Base-by-base conservation (phyloP, 2,113 vertebrate genomes). In the Orthonyx spaldingii region DNA sequence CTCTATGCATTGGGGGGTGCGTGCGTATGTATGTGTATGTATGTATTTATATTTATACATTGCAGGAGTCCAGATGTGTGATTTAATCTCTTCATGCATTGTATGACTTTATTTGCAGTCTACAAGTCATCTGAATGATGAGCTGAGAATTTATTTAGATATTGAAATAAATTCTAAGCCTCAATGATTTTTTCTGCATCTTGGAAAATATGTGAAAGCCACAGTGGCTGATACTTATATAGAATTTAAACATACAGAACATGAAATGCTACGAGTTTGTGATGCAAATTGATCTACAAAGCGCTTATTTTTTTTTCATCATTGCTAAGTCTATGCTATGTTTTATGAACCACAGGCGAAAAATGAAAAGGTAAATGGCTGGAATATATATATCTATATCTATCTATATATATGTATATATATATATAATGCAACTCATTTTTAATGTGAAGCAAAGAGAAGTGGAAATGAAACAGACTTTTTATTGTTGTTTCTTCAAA, bases 101-200 rank as follows among this genome's bases (percentile, higher is more conserved):
- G 15, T 80, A 69, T 46, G 12, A 69, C 84, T 82, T 94, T 87
- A 89, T 86, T 96, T 95, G 86, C 90, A 87, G 87, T 72, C 87
- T 63, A 72, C 53, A 90, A 86, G 90, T 92, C 64, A 85, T 76
- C 89, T 89, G 65, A 86, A 95, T 87, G 84, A 95, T 82, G 80
- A 91, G 57, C 11, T 94, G 72, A 84, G 75, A 92, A 93, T 97
- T 83, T 93, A 93, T 95, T 94, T 93, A 93, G 87, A 90, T 96
- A 97, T 94, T 97, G 89, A 97, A 95, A 97, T 96, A 93, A 96
- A 86, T 95, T 93, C 82, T 6, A 63, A 94, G 84, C 57, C n/a
- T 88, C 89, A 82, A 41, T 90, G 83, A 63, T 50, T 84, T 95
- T 55, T 64, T 79, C 92, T 83, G 57, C 76, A 79, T 86, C 69